Percentiles rank a stretch among this genome's conserved stretches.
Evolutionary conservation across 2,797 vertebrate species (phyloP).

Genomic region (Pseudotriccus pelzelni): DNA sequence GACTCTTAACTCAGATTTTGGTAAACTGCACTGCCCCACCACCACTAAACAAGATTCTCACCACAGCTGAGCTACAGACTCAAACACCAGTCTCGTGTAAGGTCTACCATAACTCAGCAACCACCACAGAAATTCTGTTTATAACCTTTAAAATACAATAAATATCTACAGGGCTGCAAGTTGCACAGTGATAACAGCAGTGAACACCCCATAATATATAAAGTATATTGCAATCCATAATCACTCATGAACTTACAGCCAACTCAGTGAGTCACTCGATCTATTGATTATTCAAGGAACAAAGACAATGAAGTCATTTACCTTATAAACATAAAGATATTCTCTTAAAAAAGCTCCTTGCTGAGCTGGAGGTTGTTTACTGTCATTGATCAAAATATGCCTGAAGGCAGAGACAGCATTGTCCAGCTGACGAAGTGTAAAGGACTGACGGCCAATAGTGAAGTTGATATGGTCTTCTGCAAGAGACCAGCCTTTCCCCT

Average conservation of each 20-base stretch:
- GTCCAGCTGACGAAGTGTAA: slow-evolving; percentile 88
- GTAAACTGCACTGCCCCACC: background rate
- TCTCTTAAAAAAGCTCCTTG: slow-evolving; percentile 95
- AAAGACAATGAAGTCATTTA: slow-evolving; percentile 30
- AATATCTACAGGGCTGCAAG: background rate
- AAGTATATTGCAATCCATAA: background rate
- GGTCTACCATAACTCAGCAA: background rate
- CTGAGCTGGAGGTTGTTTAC: slow-evolving; percentile 91
- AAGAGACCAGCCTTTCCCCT: slow-evolving; percentile 93
- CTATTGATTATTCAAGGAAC: background rate
- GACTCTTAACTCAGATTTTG: background rate
- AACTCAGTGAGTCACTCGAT: background rate
- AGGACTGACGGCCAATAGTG: slow-evolving; percentile 96
- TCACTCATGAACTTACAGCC: background rate
- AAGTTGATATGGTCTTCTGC: slow-evolving; percentile 99
- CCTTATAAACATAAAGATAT: slow-evolving; percentile 97
- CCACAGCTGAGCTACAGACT: background rate
- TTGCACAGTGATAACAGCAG: background rate
- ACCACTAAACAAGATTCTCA: background rate
- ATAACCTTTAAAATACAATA: background rate
- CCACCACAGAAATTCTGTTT: background rate
- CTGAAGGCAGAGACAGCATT: slow-evolving; percentile 91
- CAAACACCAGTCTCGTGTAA: background rate
- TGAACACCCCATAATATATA: fast-evolving
- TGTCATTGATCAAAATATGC: slow-evolving; percentile 94